Evolutionary conservation across 2,797 vertebrate species (phyloP), one percentile per base, ranked within the genome.

Genomic region (Capromys pilorides): DNA sequence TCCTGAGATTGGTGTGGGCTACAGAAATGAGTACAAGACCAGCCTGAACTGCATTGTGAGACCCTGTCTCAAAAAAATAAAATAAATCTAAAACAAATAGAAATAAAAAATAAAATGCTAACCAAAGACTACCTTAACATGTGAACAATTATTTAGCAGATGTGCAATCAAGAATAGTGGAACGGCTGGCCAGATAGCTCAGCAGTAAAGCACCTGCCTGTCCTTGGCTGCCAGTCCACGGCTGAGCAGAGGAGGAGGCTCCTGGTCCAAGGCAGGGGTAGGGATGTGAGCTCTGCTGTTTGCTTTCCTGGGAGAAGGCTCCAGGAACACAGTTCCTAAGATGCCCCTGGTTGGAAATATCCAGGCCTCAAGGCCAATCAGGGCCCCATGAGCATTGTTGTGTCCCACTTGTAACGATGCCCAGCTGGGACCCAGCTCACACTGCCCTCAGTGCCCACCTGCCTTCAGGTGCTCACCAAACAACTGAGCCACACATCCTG

Each of bases 391-490:
- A 33, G 39, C 36, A 79, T 14, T 54, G 64, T 24, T 67, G 21
- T 49, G 9, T 45, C 45, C 12, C n/a, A 39, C 57, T 4, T 49
- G 80, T 88, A n/a, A 24, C 33, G 33, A 64, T 41, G 51, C 33
- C 49, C 36, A 13, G 4, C 0, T 39, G 73, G 31, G 54, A 54
- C 0, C 14, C 22, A 77, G 13, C 10, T 66, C 51, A 26, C 5
- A 5, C 84, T 66, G 26, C 18, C 45, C 21, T 24, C 1, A 5
- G 22, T 33, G 0, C 6, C 5, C 2, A 19, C 22, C 22, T 1
- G 0, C 2, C 28, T 19, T 14, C 1, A 2, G 11, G 8, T 3
- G 2, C 39, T 33, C 19, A 3, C 59, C 13, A 12, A 14, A 62
- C 36, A 26, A 0, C 10, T 13, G 16, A 14, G 5, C 16, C 4